Base-by-base conservation (phyloP, 1,140 invertebrate species). In the Apis laboriosa region DNA sequence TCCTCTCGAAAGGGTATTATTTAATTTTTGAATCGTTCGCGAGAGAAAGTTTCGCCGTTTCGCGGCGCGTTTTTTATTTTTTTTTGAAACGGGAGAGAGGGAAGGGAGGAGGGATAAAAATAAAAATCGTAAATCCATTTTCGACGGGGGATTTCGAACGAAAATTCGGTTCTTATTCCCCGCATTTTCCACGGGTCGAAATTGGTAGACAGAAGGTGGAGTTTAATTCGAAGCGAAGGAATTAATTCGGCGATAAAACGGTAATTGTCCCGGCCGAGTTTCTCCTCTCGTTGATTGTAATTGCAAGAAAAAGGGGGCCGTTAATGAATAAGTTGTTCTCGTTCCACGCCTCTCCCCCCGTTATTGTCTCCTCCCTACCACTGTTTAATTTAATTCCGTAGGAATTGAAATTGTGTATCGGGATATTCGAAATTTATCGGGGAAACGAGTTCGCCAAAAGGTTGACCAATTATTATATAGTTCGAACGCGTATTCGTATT, bases 181-280 rank as follows among this genome's bases (percentile, higher is more conserved):
- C 12, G 58, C 15, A 12, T 34, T 77, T 77, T 77, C 17, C 61
- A 15, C 17, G 19, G 34, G 15, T 53, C 24, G 61, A 61, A 77
- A 77, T 53, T 66, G 43, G 9, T 21, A 7, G 19, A 28, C 34
- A 43, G 34, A 7, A 0, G 5, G 34, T 5, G 34, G 5, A 11
- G 9, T 21, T 53, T 60, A 60, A 74, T 60, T 74, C 53, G 34
- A 58, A 28, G 12, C 72, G 72, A 34, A 74, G 28, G 19, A 74
- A 74, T 60, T 74, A 74, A 43, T 24, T 74, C 72, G 28, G 49
- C 28, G 56, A 74, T 74, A 58, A 74, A 74, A 43, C 15, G 34
- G 43, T 74, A 74, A 74, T 74, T 49, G 15, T 21, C 3, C 9
- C 24, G 17, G 11, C 1, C 13, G 55, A 43, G 21, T 43, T 60